Base-by-base conservation (phyloP, 2,888 invertebrate genomes). In the Chloroclysta siterata region DNA sequence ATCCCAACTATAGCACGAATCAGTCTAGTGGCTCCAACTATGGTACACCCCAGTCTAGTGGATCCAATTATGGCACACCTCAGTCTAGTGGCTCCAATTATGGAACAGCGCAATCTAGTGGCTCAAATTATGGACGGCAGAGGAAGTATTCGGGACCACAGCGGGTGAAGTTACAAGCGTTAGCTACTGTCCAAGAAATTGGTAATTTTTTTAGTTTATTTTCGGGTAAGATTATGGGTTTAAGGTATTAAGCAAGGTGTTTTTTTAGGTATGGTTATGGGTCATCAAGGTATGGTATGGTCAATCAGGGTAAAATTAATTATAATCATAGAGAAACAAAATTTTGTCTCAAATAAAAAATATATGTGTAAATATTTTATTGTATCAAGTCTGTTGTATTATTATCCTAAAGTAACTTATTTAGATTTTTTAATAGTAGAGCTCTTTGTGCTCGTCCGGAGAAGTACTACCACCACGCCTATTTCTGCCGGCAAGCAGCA, bases 121-220 rank as follows among this genome's bases (percentile, higher is more conserved):
- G 28, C 13, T 29, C 60, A 2, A 60, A 60, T 17, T 65, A 65
- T 39, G 53, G 53, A 2, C 60, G 88, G 14, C 92, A 90, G 63
- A 88, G 94, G 70, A 95, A 94, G 76, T 94, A 94, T 72, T 94
- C 94, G n/a, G 95, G 89, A 72, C 94, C 92, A 57, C 94, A 86
- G 76, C 85, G 93, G 4, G 84, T 89, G 58, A 93, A 93, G 67
- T 77, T 89, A 46, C 93, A 90, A 77, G 89, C 87, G 73, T 74
- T 93, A 73, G 91, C 97, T 51, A 96, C 96, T 58, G 96, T 97
- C 41, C 96, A 96, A 84, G 96, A 97, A 93, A 93, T 95, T 91
- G 96, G 96, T 96, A 95, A 95, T 90, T 67, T 17, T 33, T 66
- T 65, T 53, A 2, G 46, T 72, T 79, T 70, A 51, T 15, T 63